Evolutionary conservation across 2,113 vertebrate species (phyloP), one percentile per base, ranked within the genome.

Genomic region (Tiliqua scincoides): DNA sequence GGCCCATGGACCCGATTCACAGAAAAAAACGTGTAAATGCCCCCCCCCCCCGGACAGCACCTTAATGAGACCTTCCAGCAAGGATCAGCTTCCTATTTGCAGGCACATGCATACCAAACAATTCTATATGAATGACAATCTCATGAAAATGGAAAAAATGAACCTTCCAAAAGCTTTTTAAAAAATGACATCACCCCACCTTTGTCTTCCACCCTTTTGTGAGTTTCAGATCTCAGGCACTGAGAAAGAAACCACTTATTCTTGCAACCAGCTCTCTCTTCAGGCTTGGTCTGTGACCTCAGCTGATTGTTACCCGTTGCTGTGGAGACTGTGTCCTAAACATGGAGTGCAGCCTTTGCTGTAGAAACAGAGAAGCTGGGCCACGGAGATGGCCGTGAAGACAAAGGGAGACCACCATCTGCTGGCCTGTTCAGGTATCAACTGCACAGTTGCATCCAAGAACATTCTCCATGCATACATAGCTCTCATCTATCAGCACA

Each of bases 331-430:
- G 81, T 78, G 67, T 32, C 32, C 71, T 76, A n/a, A 91, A 37
- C 20, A 88, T 76, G 63, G 6, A 73, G 67, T 0, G 0, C 52
- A 11, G 1, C 2, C 8, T 48, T 14, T 32, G 21, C 75, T 35
- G 86, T 15, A 93, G 40, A 0, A 0, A 62, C 4, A 14, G 25
- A 62, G 54, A 82, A 25, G n/a, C n/a, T 23, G n/a, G 1, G 23
- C 20, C 30, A 5, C 3, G 11, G 1, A 54, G 5, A 37, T 3
- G 9, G 3, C 2, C 0, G 8, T 20, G 63, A 74, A 27, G 79
- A 57, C 0, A 0, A 35, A 61, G 85, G n/a, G 78, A 62, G 59
- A 81, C 27, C 75, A 65, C 71, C 85, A 81, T 57, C 85, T 86
- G 59, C 61, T 80, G 82, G 71, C 2, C 30, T 17, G 15, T 9